Evolutionary conservation across 2,888 invertebrate genomes (phyloP), one percentile per base, ranked within the genome.

Genomic region (Pogonocherus hispidulus): DNA sequence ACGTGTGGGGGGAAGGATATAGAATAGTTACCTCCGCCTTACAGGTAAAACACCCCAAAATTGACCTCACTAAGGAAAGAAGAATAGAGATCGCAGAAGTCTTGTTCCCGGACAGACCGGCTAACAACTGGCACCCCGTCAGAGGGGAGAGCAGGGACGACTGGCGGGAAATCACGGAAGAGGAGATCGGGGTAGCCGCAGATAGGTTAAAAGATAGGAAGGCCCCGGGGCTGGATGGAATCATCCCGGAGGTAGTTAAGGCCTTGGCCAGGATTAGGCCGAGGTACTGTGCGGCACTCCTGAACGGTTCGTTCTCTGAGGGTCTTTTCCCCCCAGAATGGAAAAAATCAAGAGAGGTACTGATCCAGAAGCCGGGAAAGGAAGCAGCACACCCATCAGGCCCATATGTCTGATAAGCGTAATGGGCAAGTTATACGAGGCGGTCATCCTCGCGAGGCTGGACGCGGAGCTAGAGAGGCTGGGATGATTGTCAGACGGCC

Each of bases 201-300:
- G 4, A 18, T 5, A 5, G 1, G 20, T 2, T 4, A 19, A 3
- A 49, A 49, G 20, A 49, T 8, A 3, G 51, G 51, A 22, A 51
- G 20, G 37, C 49, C 11, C 62, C 60, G 5, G 60, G 60, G n/a
- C 32, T 22, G 9, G 47, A 49, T 16, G 47, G 47, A 6, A 27
- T 47, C 6, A 6, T 11, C 9, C 1, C 32, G 32, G 32, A 32
- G 32, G 32, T 11, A 2, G 1, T 32, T 2, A 32, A 11, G 8
- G 32, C 6, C 6, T 6, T 27, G 1, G 11, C 8, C 1, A 22
- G 23, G 23, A 27, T 3, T n/a, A n/a, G n/a, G n/a, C n/a, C n/a
- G n/a, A n/a, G 14, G 27, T 3, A n/a, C 5, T 1, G 8, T 1
- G 8, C 6, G 6, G 32, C 9, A 32, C 11, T 6, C 32, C 11